phyloP scores from a whole-genome alignment of 35 echinoderm and acorn worm species.

The Heliocidaris erythrogramma region DNA sequence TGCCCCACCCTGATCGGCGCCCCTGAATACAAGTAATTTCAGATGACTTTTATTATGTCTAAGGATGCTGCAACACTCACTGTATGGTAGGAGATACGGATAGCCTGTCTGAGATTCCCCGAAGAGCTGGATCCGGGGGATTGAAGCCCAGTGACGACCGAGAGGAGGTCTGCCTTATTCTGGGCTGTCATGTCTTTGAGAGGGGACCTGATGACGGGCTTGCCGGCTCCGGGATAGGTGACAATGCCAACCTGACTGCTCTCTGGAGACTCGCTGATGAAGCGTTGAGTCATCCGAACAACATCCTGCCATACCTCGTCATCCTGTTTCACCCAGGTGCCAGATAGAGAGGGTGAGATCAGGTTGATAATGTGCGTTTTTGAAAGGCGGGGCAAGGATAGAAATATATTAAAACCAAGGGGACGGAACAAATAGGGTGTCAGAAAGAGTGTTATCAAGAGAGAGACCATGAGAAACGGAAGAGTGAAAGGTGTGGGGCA shows the following conservation, averaged over 20 bases:
- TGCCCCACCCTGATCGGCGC: too few species aligned
- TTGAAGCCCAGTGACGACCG: not conserved
- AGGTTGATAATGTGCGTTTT: not conserved
- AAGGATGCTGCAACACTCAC: not conserved
- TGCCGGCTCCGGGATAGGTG: not conserved
- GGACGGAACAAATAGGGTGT: not conserved
- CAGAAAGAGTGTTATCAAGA: too few species aligned
- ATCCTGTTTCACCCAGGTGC: slow-evolving; percentile 15
- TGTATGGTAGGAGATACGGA: not conserved
- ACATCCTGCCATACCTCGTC: slow-evolving; percentile 15
- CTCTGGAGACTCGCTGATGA: slow-evolving; percentile 10
- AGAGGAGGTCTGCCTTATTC: not conserved
- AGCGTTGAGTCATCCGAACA: not conserved
- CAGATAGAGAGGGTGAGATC: not conserved
- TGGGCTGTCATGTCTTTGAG: not conserved
- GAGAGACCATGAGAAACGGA: too few species aligned
- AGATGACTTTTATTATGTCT: too few species aligned
- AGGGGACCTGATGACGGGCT: not conserved
- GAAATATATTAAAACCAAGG: not conserved
- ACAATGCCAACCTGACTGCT: slow-evolving; percentile 17
- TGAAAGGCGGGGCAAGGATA: not conserved
- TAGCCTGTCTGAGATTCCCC: not conserved
- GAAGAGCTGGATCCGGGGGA: not conserved
- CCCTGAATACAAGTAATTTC: too few species aligned
- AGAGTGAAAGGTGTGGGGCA: too few species aligned